Evolutionary conservation across 2,888 invertebrate species (phyloP).

Genomic region (Monoplex corrugatus): DNA sequence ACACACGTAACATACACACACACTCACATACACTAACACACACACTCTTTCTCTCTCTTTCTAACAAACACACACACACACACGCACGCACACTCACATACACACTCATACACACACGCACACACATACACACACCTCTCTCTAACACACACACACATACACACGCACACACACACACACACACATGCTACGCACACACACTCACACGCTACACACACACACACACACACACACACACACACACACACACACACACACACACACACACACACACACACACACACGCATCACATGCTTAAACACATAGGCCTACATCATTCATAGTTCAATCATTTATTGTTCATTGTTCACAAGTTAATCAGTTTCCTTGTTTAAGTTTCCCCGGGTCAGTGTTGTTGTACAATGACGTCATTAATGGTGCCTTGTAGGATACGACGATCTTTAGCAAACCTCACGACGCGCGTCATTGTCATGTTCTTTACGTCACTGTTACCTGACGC

Average conservation of each 20-base stretch:
- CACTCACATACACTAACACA: slow-evolving; percentile 27
- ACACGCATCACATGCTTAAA: not conserved
- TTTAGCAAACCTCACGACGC: no score
- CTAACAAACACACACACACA: not conserved
- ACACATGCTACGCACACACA: no score
- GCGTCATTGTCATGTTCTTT: no score
- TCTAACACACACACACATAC: not conserved
- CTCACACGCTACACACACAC: no score
- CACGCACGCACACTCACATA: slow-evolving; percentile 3
- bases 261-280: not conserved
- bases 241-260: slow-evolving; percentile 6
- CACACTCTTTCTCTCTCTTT: not conserved
- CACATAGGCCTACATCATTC: not conserved
- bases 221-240: not conserved
- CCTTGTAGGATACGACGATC: no score
- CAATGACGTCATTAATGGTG: no score
- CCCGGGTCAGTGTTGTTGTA: no score
- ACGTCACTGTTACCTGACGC: not conserved
- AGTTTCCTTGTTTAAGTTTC: no score
- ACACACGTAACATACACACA: slow-evolving; percentile 26
- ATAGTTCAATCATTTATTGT: no score
- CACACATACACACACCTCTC: slow-evolving; percentile 8
- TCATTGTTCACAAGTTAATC: no score
- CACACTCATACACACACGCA: slow-evolving; percentile 8
- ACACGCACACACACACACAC: not conserved